Percentiles rank a stretch among this genome's conserved stretches.
phyloP scores from a whole-genome alignment of 2,797 vertebrate genomes.

The Rousettus madagascariensis region DNA sequence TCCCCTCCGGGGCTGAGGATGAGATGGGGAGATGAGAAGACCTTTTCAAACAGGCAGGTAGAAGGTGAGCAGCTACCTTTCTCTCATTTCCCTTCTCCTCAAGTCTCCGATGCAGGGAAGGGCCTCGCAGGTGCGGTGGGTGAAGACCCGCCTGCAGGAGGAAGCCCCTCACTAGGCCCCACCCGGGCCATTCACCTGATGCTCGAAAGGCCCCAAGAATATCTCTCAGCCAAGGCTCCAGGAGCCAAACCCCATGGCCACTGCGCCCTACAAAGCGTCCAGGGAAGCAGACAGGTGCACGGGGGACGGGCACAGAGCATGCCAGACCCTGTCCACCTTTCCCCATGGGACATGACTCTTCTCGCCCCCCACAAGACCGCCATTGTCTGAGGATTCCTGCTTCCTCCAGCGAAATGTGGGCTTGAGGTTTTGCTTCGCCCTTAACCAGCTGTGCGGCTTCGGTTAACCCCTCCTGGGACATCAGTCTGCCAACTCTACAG shows the following conservation, averaged over 20 bases:
- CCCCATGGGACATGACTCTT: not conserved
- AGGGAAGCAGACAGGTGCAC: not conserved
- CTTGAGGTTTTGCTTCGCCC: not conserved
- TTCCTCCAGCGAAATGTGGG: not conserved
- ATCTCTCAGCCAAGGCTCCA: not conserved
- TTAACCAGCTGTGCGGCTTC: not conserved
- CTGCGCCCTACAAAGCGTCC: not conserved
- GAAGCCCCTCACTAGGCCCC: accelerated
- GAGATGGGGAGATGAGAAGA: not conserved
- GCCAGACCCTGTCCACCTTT: not conserved
- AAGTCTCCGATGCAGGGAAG: not conserved
- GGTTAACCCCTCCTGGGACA: not conserved
- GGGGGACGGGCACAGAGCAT: too few species aligned
- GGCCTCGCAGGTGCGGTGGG: not conserved
- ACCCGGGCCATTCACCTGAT: too few species aligned
- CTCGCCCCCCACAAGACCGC: not conserved
- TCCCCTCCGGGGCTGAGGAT: not conserved
- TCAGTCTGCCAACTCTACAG: not conserved
- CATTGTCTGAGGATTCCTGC: not conserved
- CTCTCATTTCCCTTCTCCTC: not conserved
- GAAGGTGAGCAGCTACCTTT: not conserved
- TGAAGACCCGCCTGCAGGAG: accelerated
- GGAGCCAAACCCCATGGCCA: not conserved
- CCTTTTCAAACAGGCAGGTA: not conserved
- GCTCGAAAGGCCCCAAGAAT: not conserved